Conservation (phyloP, 2,888 invertebrate genomes). For the Morpho helenor region DNA sequence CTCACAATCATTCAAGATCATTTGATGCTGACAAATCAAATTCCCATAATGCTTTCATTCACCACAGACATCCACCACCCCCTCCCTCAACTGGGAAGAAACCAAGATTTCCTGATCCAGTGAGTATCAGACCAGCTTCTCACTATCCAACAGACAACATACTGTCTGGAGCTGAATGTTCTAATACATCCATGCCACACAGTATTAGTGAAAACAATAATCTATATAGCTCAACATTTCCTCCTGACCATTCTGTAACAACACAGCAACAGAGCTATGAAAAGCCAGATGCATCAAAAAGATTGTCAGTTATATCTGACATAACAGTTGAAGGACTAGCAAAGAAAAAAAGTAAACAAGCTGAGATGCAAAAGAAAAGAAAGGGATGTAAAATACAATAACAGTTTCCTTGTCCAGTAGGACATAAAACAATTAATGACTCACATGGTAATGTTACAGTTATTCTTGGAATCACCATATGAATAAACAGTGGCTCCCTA, state of each 20-base stretch:
- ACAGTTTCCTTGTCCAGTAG: constrained; percentile 19
- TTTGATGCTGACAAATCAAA: constrained; percentile 46
- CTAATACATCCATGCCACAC: constrained; percentile 47
- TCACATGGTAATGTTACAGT: constrained; percentile 11
- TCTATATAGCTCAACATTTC: constrained; percentile 58
- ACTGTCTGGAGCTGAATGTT: constrained; percentile 36
- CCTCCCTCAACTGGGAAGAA: constrained; percentile 62
- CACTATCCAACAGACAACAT: constrained; percentile 61
- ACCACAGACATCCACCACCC: constrained; percentile 65
- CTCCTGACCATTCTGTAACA: constrained; percentile 42
- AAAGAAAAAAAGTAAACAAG: constrained; percentile 66
- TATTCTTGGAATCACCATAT: constrained; percentile 8
- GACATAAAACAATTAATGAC: constrained; percentile 11
- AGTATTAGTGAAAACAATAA: constrained; percentile 71
- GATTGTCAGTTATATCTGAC: constrained; percentile 69
- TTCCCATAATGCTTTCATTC: constrained; percentile 25
- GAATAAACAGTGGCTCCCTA: background rate
- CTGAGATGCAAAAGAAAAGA: constrained; percentile 60
- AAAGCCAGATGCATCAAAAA: constrained; percentile 50
- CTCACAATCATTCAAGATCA: constrained; percentile 50
- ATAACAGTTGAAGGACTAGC: constrained; percentile 67
- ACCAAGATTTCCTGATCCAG: constrained; percentile 70
- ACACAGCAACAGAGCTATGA: constrained; percentile 36
- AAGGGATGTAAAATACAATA: constrained; percentile 72
- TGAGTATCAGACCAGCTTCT: constrained; percentile 69